phyloP scores from a whole-genome alignment of 1,140 invertebrate species.

The Mylabris phalerata region DNA sequence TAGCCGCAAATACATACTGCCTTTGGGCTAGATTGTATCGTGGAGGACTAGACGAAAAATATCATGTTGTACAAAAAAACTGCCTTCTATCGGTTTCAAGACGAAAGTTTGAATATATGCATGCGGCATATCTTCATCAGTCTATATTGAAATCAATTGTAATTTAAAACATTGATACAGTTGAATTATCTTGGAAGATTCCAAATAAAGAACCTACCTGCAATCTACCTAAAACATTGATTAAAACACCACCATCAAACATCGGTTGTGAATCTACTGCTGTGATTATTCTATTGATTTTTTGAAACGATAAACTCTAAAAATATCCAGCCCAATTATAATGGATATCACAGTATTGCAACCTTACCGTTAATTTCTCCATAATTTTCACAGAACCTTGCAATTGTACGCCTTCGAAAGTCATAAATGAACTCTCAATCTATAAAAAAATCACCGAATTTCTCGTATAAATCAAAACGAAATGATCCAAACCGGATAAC shows the following conservation, averaged over 20 bases:
- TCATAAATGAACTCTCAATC: constrained; percentile 89
- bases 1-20: constrained; percentile 23
- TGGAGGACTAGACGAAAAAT: constrained; percentile 83
- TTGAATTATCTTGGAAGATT: neutral
- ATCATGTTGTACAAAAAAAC: constrained; percentile 87
- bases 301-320: constrained; percentile 82
- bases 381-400: constrained; percentile 89
- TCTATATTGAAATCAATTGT: constrained; percentile 48
- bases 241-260: constrained; percentile 89
- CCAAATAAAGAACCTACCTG: constrained; percentile 58
- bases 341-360: too few relatives aligned
- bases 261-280: constrained; percentile 93
- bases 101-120: constrained; percentile 89
- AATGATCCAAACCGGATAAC: constrained; percentile 38
- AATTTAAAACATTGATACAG: constrained; percentile 2
- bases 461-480: too few relatives aligned
- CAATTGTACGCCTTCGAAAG: constrained; percentile 87
- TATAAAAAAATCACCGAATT: constrained; percentile 36
- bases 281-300: constrained; percentile 85
- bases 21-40: constrained; percentile 48
- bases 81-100: constrained; percentile 75
- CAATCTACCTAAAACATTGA: constrained; percentile 87
- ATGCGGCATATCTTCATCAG: constrained; percentile 86
- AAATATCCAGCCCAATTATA: constrained; percentile 28
- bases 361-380: constrained; percentile 85